Base-by-base conservation (phyloP, 2,113 vertebrate genomes). In the Columbina picui region DNA sequence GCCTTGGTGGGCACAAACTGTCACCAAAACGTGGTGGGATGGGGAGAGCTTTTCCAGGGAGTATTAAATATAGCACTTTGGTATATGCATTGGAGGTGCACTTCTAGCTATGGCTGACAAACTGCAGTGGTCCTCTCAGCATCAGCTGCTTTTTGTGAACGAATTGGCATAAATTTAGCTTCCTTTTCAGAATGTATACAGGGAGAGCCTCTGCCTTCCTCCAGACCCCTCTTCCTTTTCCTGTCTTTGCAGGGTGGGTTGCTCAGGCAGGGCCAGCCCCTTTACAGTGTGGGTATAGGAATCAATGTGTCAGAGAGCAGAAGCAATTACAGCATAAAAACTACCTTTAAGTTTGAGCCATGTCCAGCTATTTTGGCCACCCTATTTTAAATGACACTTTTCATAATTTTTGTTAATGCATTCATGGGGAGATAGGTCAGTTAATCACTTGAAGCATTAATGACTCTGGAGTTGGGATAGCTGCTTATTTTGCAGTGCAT, bases 181-280 rank as follows among this genome's bases (percentile, higher is more conserved):
- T 4, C 6, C 2, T 74, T 60, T 87, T 41, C 39, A 45, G 47
- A 65, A 67, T 53, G 61, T 25, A 34, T 7, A 27, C 19, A 6
- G 26, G 4, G 3, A 65, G 34, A 73, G 10, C 32, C 17, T 76
- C 30, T 87, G 10, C 2, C 4, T 90, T 61, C 64, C 65, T 16
- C n/a, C 83, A 18, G 32, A n/a, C 3, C 1, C 2, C 2, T 70
- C 9, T 36, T 50, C 22, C 43, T 38, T 79, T 79, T 68, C 18
- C 29, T 70, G 10, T 23, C 6, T 1, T 1, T 0, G 0, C 60
- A 27, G 63, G 26, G 1, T 32, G 23, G 11, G 12, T 88, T 68
- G 41, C 34, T 50, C 15, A 60, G 23, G 41, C n/a, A 36, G 61
- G 8, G 16, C 23, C 34, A 70, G 7, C 10, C 15, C 3, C 21